Percentiles rank a stretch among this genome's conserved stretches.
Conservation (phyloP, 2,113 vertebrate genomes). For the Pteropus alecto region DNA sequence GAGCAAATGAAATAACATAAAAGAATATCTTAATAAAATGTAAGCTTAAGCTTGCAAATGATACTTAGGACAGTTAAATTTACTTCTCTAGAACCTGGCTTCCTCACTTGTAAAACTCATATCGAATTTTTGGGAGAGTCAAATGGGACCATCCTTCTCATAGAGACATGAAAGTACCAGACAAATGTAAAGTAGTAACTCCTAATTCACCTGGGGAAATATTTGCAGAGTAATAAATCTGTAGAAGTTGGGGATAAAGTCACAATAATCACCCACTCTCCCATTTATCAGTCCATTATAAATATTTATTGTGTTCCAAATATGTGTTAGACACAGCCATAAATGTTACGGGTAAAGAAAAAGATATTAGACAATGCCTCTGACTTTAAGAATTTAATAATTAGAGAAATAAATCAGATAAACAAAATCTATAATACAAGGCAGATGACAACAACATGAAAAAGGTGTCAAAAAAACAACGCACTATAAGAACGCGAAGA, state of each 20-base stretch:
- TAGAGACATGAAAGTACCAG: not conserved
- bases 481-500: not conserved
- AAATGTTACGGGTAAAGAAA: not conserved
- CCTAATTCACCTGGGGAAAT: not conserved
- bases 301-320: not conserved
- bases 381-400: not conserved
- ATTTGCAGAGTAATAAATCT: not conserved
- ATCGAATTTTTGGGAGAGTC: not conserved
- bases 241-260: not conserved
- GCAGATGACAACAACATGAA: not conserved
- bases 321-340: not conserved
- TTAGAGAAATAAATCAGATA: not conserved
- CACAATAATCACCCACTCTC: not conserved
- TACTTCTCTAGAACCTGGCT: not conserved
- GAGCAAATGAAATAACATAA: not conserved
- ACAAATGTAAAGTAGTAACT: not conserved
- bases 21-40: not conserved
- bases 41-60: not conserved
- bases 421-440: not conserved
- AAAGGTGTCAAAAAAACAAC: not conserved
- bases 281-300: not conserved
- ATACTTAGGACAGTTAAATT: not conserved
- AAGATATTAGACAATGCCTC: not conserved
- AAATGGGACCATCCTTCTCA: not conserved
- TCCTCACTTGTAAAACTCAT: not conserved